A percentile compares a stretch with the other conserved stretches of the same genome.
These are phyloP conservation scores for Pteropus alecto DNA, from an alignment of 2,113 vertebrate species.

Conservation along the genomic window DNA sequence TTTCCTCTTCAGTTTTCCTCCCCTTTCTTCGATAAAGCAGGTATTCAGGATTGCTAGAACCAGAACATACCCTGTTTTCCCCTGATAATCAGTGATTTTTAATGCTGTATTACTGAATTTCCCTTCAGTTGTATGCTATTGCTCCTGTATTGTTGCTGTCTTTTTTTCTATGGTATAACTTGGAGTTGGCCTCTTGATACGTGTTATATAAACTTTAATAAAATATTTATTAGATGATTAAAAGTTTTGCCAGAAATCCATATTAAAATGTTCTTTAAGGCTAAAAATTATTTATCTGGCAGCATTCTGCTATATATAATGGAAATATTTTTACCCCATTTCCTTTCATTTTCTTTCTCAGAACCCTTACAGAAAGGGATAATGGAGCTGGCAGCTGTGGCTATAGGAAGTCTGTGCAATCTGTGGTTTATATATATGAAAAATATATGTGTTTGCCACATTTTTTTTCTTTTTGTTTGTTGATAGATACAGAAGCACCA, in stretches of 20 bases:
- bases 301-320: not conserved
- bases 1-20: not conserved
- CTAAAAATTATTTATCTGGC: not conserved
- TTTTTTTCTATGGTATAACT: not conserved
- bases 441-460: not conserved
- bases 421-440: not conserved
- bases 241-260: constrained; percentile 18
- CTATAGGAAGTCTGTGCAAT: not conserved
- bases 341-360: constrained; percentile 48
- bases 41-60: not conserved
- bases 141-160: not conserved
- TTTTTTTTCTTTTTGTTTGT: constrained; percentile 12
- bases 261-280: constrained; percentile 18
- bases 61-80: not conserved
- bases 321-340: constrained; percentile 41
- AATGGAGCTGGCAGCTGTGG: not conserved
- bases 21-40: not conserved
- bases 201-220: not conserved
- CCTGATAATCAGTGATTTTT: not conserved
- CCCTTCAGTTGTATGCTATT: not conserved
- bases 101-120: not conserved
- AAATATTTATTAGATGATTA: constrained; percentile 16
- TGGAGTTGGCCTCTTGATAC: not conserved
- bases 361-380: not conserved
- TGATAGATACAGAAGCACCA: not conserved